Base-by-base conservation (phyloP, 2,888 invertebrate species). In the Scaptomyza reducta region DNA sequence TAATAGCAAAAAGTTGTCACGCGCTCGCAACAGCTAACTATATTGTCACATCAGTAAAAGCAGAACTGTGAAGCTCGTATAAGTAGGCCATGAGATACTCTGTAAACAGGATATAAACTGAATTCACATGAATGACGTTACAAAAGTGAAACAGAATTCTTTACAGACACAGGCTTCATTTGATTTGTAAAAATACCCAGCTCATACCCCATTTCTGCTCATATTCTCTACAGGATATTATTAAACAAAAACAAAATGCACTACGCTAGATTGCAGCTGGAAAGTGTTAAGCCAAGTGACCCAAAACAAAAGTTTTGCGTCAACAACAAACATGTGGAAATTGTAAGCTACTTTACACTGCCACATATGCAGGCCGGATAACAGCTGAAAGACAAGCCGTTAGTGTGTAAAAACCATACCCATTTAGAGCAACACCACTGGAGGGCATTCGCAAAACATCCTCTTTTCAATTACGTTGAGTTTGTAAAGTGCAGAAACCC, bases 1-100 rank as follows among this genome's bases (percentile, higher is more conserved):
- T 83, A 86, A 83, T 86, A 78, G 72, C 76, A 61, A 70, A 88
- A 88, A 82, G 80, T 72, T 79, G 70, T 79, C 72, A 71, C 70
- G 70, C 79, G 38, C 49, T 71, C 47, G 56, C 59, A 77, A 66
- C 66, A 59, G 53, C 60, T 69, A 83, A 81, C 75, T 68, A 61
- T 65, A 77, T 77, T 78, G 73, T 72, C 73, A 70, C 66, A 66
- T 62, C 22, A 22, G 29, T 22, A 46, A 54, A 35, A 35, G 33
- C 41, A 41, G 46, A 41, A 38, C 29, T 44, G 33, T 22, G 25
- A 49, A 38, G 29, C 40, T 25, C 10, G n/a, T 38, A 14, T 5
- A 22, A 13, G 6, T 5, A 5, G 31, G 33, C 42, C 13, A 6
- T 2, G 4, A 10, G 31, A 67, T 46, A 59, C 69, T 25, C 69